These are phyloP conservation scores for Diadophis punctatus DNA, from an alignment of 2,113 vertebrate species.

Conservation along the genomic window DNA sequence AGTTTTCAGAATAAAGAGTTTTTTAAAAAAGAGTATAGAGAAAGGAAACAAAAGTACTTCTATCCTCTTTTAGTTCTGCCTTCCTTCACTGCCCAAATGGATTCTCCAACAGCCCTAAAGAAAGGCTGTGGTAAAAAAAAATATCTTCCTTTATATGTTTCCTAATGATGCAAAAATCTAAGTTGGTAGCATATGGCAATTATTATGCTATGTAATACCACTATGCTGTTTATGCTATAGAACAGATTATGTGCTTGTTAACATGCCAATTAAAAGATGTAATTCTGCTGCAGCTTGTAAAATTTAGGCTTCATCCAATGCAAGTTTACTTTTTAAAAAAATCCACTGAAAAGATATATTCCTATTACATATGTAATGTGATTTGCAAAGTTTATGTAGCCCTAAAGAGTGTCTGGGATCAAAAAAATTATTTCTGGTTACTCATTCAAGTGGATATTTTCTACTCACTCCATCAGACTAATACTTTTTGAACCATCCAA, in stretches of 20 bases:
- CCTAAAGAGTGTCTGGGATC: background rate
- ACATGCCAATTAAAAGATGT: background rate
- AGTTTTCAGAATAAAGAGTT: background rate
- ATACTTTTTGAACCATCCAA: background rate
- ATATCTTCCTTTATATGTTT: background rate
- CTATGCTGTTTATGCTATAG: background rate
- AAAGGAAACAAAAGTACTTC: background rate
- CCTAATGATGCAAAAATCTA: background rate
- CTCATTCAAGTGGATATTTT: background rate
- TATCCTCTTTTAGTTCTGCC: background rate
- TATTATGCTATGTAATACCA: background rate
- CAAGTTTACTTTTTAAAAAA: constrained; percentile 3
- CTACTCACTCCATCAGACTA: background rate
- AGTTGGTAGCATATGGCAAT: background rate
- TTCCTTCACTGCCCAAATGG: background rate
- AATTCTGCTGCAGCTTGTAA: constrained; percentile 27
- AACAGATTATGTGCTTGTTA: background rate
- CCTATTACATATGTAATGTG: background rate
- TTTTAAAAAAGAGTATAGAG: background rate
- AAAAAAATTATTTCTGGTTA: background rate
- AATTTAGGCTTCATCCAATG: constrained; percentile 24
- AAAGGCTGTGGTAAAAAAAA: background rate
- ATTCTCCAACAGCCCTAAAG: background rate
- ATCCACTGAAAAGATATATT: background rate
- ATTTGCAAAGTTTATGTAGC: background rate